Evolutionary conservation across 2,113 vertebrate species (phyloP).

Genomic region (Pachycephala philippinensis): DNA sequence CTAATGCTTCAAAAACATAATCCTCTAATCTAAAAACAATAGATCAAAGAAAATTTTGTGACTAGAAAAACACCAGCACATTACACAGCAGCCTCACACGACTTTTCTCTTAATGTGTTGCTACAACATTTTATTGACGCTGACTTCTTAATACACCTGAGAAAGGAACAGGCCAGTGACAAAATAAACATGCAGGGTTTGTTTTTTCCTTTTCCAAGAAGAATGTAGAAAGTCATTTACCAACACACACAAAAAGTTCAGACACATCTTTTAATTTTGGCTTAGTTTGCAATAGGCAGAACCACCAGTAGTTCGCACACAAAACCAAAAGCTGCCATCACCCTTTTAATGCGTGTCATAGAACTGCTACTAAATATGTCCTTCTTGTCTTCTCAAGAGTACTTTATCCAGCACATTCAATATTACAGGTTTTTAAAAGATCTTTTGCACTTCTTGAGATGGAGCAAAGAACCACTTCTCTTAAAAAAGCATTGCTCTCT

Average conservation of each 20-base stretch:
- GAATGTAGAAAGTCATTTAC: not conserved
- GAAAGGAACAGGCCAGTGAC: not conserved
- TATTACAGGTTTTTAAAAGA: not conserved
- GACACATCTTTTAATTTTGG: not conserved
- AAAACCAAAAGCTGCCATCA: not conserved
- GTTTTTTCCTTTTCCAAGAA: not conserved
- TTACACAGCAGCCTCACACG: not conserved
- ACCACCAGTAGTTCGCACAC: not conserved
- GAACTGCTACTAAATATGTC: not conserved
- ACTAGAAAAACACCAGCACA: not conserved
- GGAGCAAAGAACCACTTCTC: not conserved
- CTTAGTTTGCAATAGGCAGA: not conserved
- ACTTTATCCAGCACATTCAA: not conserved
- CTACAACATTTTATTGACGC: not conserved
- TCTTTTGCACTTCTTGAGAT: not conserved
- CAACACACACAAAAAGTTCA: not conserved
- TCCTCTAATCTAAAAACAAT: not conserved
- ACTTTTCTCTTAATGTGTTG: not conserved
- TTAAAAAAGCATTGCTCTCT: not conserved
- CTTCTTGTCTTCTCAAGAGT: not conserved
- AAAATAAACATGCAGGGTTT: not conserved
- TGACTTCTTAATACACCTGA: fast-evolving
- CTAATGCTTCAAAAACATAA: not conserved
- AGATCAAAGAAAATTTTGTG: not conserved
- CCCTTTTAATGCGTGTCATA: not conserved